Conservation (phyloP, 2,888 invertebrate species). For the Homarus gammarus region DNA sequence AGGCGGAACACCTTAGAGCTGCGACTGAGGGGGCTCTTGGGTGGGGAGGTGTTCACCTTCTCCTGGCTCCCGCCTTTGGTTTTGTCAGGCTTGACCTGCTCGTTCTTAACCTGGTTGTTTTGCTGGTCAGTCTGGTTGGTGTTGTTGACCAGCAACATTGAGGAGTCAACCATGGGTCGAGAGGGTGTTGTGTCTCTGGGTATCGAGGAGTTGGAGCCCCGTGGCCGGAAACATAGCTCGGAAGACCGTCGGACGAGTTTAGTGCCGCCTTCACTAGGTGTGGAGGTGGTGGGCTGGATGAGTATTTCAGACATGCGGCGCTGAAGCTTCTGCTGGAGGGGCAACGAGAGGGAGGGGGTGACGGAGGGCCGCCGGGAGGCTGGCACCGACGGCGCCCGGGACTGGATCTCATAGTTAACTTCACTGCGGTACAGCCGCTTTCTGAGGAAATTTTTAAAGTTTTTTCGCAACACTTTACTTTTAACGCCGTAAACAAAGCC, state of each 20-base stretch:
- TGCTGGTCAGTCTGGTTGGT: not conserved
- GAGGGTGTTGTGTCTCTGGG: slow-evolving; percentile 20
- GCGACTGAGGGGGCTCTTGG: slow-evolving; percentile 42
- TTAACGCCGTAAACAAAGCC: slow-evolving; percentile 88
- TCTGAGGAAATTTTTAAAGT: slow-evolving; percentile 88
- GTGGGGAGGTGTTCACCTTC: not conserved
- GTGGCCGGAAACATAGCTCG: slow-evolving; percentile 36
- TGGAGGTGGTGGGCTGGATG: slow-evolving; percentile 44
- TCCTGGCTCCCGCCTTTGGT: slow-evolving; percentile 23
- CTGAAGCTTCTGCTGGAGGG: slow-evolving; percentile 62
- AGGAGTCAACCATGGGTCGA: slow-evolving; percentile 15
- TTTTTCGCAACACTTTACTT: slow-evolving; percentile 86
- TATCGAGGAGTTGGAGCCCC: slow-evolving; percentile 47
- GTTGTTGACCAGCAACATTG: not conserved
- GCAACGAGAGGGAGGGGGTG: slow-evolving; percentile 80
- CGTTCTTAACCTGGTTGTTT: not conserved
- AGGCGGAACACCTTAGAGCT: not conserved
- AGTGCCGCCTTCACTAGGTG: slow-evolving; percentile 21
- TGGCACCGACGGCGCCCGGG: slow-evolving; percentile 88
- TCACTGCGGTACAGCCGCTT: slow-evolving; percentile 89
- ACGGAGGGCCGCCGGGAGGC: slow-evolving; percentile 87
- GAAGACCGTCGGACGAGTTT: slow-evolving; percentile 54
- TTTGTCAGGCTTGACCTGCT: slow-evolving; percentile 10
- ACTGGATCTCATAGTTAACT: slow-evolving; percentile 89
- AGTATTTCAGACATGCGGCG: slow-evolving; percentile 72